Evolutionary conservation across 2,888 invertebrate genomes (phyloP), one percentile per base, ranked within the genome.

Genomic region (Hartigia nigra): DNA sequence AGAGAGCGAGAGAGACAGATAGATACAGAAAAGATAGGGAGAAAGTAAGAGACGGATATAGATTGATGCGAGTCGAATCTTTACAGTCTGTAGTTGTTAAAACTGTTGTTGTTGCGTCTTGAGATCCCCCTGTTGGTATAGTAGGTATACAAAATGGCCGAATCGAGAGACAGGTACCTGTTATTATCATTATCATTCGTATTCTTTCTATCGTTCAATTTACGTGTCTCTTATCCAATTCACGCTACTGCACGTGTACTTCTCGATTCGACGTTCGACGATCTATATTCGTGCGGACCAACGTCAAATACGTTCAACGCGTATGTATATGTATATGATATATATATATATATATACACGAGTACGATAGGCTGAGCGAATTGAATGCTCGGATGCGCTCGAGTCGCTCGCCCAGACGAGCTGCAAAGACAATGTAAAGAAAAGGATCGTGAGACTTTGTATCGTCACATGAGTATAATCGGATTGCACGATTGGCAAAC

Each of bases 31-130:
- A 55, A 55, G 70, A 77, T 76, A 93, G 92, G 92, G 92, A 93
- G 92, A 93, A 93, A 93, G 93, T 93, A 93, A 93, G 93, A 93
- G 92, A 93, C 93, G 93, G 92, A 93, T 91, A 92, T 31, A 31
- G 72, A 72, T 32, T 32, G 32, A 72, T 72, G 31, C 31, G 72
- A 32, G 72, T 72, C 14, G 31, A 32, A 31, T 31, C 14, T 31
- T 31, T 32, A n/a, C 72, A 72, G 72, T 72, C 72, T 72, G 72
- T 72, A 72, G 72, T 72, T 72, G 72, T 72, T 72, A 72, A 31
- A 23, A 23, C 23, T 72, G 72, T 72, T 72, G 72, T 72, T 72
- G 72, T 70, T 70, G 72, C 72, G 72, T 72, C 72, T 72, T 72
- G 72, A 72, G 72, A 72, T 72, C 32, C 72, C 72, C 72, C 72